Base-by-base conservation (phyloP, 2,113 vertebrate species). In the Myiagra hebetior region DNA sequence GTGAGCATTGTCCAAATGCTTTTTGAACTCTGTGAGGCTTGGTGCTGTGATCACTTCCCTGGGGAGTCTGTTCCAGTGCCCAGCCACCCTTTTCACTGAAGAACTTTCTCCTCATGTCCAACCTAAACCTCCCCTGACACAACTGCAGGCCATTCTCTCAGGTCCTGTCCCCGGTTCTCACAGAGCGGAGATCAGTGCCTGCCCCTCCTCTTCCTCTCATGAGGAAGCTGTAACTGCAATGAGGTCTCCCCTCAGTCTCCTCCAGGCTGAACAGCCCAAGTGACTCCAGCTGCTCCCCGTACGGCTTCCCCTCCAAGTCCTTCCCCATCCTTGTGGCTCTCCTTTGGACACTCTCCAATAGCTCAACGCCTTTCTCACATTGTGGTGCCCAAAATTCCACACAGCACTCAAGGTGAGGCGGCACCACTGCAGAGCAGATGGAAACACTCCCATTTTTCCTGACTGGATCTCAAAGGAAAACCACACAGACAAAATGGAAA, bases 381-480 rank as follows among this genome's bases (percentile, higher is more conserved):
- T 15, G 7, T 0, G 0, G 33, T 37, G 37, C 27, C 44, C 44
- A n/a, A 39, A 57, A 67, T 13, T 11, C 18, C 23, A 39, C 44
- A 17, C 8, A 52, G 37, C 13, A 44, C 28, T 46, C 0, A 0
- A 52, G 15, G 19, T 67, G 9, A 26, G 1, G 2, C 0, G 0
- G 24, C 10, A 52, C 44, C 52, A 67, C 23, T 4, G 23, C 33
- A 24, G 33, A 39, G 18, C 9, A 59, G 21, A 33, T 17, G 41
- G 13, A 55, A 78, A 75, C 20, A 59, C 1, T 27, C 44, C 37
- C 0, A 0, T 33, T 55, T 47, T 39, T 83, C 37, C 44, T 76
- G 35, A 28, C 27, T 56, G 50, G 14, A 62, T 74, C 37, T 85
- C 74, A 41, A 82, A 82, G n/a, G 13, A 68, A 67, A 86, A 79